These are phyloP conservation scores for Drosophila macrospina DNA, from an alignment of 2,888 invertebrate genomes.

Conservation along the genomic window DNA sequence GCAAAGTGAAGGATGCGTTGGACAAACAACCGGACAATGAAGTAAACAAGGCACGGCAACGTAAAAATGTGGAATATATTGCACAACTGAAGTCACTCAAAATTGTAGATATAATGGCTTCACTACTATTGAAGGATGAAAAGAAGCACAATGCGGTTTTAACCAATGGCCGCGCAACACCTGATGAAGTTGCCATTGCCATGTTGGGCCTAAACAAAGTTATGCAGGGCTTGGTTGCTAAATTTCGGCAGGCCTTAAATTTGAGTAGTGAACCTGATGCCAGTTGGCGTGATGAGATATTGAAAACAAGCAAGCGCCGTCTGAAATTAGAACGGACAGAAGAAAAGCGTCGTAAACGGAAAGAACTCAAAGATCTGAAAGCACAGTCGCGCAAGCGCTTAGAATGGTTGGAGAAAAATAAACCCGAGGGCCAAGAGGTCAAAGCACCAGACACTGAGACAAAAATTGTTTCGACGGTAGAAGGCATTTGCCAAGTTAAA, in stretches of 20 bases:
- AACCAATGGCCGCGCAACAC: constrained; percentile 78
- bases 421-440: constrained; percentile 9
- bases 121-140: constrained; percentile 70
- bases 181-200: constrained; percentile 81
- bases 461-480: background rate
- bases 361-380: constrained; percentile 72
- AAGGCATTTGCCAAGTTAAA: background rate
- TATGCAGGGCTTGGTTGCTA: constrained; percentile 61
- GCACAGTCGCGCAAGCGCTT: constrained; percentile 66
- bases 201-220: constrained; percentile 80
- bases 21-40: constrained; percentile 75
- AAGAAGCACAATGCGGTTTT: constrained; percentile 72
- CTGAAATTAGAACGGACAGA: constrained; percentile 73
- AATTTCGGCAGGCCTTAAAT: constrained; percentile 64
- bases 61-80: constrained; percentile 71
- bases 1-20: constrained; percentile 75
- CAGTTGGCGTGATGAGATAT: constrained; percentile 76
- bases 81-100: constrained; percentile 77
- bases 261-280: constrained; percentile 54
- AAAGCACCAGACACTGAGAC: background rate
- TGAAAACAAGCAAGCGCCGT: constrained; percentile 79
- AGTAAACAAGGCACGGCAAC: constrained; percentile 71
- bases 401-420: constrained; percentile 79
- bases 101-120: constrained; percentile 71
- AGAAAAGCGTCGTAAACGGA: constrained; percentile 68